Evolutionary conservation across 2,113 vertebrate species (phyloP), one percentile per base, ranked within the genome.

Genomic region (Apteryx mantelli): DNA sequence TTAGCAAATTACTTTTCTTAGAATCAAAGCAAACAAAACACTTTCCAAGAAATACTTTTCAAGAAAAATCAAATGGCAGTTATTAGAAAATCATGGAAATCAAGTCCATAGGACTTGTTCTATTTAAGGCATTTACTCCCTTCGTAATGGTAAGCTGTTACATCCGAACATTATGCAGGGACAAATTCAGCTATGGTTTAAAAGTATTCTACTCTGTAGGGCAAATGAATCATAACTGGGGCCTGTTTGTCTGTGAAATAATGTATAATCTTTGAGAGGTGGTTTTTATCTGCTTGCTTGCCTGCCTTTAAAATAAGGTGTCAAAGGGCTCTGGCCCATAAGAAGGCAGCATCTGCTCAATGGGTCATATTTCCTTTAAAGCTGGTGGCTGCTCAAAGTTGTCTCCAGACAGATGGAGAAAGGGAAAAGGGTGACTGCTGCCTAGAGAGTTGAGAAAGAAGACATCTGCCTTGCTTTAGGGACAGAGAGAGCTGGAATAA

Each of bases 1-100:
- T 88, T 64, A 91, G 40, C 36, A 89, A 85, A 70, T 89, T 70
- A 50, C 36, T 92, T 88, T 91, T 81, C 86, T 97, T 85, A 88
- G 89, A 89, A 87, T 52, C 30, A 71, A 52, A 82, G 48, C 61
- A 84, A 82, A 42, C 16, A 12, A 68, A 93, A 48, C 50, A 42
- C 73, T 95, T 97, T 93, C 74, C 58, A 91, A 66, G 66, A 95
- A 95, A 53, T n/a, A 60, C 5, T 53, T 76, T 85, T 7, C 3
- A 97, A 82, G 81, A 88, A 94, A 92, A 91, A 82, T 80, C 55
- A 88, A 94, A 92, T 75, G 8, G 9, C 14, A 36, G 60, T 77
- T 95, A 66, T 82, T 77, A 88, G 79, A 46, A 89, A 93, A 80
- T 50, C 13, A 22, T 88, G 44, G 36, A 36, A 36, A 36, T 36